Evolutionary conservation across 2,113 vertebrate genomes (phyloP).

Genomic region (Ameiurus melas): DNA sequence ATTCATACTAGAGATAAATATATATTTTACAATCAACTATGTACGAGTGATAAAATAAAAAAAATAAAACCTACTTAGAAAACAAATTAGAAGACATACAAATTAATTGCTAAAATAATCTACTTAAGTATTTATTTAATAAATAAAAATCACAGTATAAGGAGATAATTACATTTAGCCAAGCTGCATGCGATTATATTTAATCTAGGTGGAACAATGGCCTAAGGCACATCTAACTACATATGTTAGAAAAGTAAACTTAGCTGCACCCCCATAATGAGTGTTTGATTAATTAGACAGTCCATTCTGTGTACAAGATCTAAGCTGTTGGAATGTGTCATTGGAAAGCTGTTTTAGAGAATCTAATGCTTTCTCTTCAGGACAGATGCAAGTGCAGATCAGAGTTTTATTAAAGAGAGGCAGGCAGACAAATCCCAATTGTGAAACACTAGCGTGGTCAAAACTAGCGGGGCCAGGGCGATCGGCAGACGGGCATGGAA

Average conservation of each 20-base stretch:
- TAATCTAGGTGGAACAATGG: not conserved
- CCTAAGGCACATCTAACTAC: not conserved
- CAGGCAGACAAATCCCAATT: no score
- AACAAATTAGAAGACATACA: not conserved
- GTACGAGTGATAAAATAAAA: not conserved
- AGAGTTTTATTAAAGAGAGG: no score
- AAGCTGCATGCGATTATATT: not conserved
- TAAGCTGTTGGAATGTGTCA: not conserved
- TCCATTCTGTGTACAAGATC: not conserved
- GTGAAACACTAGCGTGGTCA: no score
- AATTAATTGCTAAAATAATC: not conserved
- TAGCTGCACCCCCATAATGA: not conserved
- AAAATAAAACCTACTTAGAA: not conserved
- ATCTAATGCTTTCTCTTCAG: not conserved
- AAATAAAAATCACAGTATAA: not conserved
- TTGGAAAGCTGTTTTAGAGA: not conserved
- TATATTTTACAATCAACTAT: not conserved
- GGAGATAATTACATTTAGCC: not conserved
- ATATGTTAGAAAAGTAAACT: not conserved
- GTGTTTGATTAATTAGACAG: slow-evolving; percentile 2
- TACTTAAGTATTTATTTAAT: not conserved
- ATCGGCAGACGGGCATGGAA: no score
- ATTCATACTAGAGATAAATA: not conserved
- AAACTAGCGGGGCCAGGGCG: no score
- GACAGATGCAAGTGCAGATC: no score